These are phyloP conservation scores for Acleris literana DNA, from an alignment of 2,888 invertebrate genomes.

Conservation along the genomic window DNA sequence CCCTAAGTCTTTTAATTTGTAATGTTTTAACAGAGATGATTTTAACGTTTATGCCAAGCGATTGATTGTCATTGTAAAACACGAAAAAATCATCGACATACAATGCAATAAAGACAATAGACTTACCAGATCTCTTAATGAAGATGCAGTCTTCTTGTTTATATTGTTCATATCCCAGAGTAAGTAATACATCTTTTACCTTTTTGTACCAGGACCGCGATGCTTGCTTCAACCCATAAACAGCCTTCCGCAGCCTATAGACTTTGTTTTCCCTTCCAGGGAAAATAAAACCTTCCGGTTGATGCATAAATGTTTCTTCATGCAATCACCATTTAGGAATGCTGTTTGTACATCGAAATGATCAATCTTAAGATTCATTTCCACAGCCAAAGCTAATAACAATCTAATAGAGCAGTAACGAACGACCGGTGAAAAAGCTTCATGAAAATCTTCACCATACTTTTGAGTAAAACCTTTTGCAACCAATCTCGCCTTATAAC, in stretches of 20 bases:
- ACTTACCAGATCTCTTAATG: conserved; percentile 8
- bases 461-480: neutral
- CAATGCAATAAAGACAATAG: conserved; percentile 13
- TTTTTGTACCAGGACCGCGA: conserved; percentile 18
- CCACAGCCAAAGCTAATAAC: conserved; percentile 5
- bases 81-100: neutral
- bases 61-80: neutral
- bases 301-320: conserved; percentile 16
- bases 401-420: neutral
- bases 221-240: conserved; percentile 7
- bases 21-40: no score
- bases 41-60: no score
- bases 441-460: conserved; percentile 7
- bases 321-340: neutral
- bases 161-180: neutral
- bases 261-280: conserved; percentile 20
- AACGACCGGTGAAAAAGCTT: conserved; percentile 8
- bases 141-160: no score
- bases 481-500: conserved; percentile 7
- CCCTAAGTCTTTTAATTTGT: no score
- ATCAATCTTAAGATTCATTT: conserved; percentile 15
- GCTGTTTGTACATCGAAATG: conserved; percentile 4
- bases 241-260: conserved; percentile 13
- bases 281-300: conserved; percentile 18
- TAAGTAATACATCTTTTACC: conserved; percentile 3